Base-by-base conservation (phyloP, 2,888 invertebrate genomes). In the Boloria euphrosyne region DNA sequence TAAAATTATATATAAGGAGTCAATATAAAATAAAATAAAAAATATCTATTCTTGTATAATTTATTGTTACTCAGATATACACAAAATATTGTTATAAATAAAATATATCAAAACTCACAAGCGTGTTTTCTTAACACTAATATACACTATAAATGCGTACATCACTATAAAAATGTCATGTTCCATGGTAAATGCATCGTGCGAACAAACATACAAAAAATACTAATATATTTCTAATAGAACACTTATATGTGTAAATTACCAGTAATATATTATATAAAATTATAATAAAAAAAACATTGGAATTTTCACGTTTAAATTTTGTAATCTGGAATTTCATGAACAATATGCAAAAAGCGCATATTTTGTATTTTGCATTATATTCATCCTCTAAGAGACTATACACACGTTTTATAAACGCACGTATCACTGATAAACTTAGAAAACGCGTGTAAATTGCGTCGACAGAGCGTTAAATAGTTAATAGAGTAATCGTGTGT, bases 31-130 rank as follows among this genome's bases (percentile, higher is more conserved):
- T 51, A 17, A 61, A 55, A 38, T 22, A 55, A 62, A 66, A 47
- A 13, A 44, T 10, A n/a, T 52, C 22, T 50, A 60, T 65, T 51
- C 49, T 52, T 62, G 43, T 27, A 62, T 68, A 75, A 76, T 79
- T 73, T 74, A 74, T 80, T 77, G 71, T 70, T 65, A 64, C 43
- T 66, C 50, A 55, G 51, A 69, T 70, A 60, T 71, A 69, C 61
- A 69, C 57, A 66, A 67, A 64, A 58, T 67, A 65, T 67, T 62
- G 52, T 70, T 71, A 69, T 67, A 65, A 69, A 67, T 67, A 69
- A 64, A 69, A 57, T 43, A 57, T 68, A 65, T 65, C 47, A 68
- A 68, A 68, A 61, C 52, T 46, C 47, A 46, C 49, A 43, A 22
- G 18, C 10, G 44, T 53, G n/a, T 61, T 22, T 53, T 18, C 16